A percentile compares a stretch with the other conserved stretches of the same genome.
Evolutionary conservation across 2,797 vertebrate genomes (phyloP).

Genomic region (Brachymystax lenok): DNA sequence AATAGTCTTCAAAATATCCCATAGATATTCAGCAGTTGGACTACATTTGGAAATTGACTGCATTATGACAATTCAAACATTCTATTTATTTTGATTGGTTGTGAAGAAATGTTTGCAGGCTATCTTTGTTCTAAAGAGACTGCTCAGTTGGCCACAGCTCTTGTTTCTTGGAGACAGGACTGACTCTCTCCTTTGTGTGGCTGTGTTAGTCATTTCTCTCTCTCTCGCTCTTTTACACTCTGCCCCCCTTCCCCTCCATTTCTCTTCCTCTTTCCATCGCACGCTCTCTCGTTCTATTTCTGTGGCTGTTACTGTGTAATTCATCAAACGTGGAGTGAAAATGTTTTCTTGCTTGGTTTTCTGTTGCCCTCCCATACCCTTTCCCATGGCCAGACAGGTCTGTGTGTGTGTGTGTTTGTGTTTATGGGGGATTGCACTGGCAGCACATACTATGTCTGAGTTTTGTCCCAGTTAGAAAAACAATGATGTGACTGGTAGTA

Average conservation of each 20-base stretch:
- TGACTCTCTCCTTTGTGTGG: conserved; percentile 86
- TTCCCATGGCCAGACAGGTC: conserved; percentile 51
- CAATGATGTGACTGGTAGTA: background rate
- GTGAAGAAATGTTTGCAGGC: conserved; percentile 65
- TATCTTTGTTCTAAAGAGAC: conserved; percentile 70
- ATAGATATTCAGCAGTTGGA: conserved; percentile 17
- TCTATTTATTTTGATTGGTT: conserved; percentile 35
- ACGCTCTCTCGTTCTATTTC: conserved; percentile 39
- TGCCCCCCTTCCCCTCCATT: conserved; percentile 16
- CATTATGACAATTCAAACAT: conserved; percentile 35
- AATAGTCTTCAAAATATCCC: background rate
- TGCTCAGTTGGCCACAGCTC: conserved; percentile 59
- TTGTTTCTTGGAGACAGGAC: conserved; percentile 82
- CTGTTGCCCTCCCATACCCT: conserved; percentile 27
- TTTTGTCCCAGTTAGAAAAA: background rate
- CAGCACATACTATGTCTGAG: too few species aligned
- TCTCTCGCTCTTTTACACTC: conserved; percentile 37
- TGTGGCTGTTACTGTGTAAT: conserved; percentile 42
- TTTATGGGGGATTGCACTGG: conserved; percentile 2
- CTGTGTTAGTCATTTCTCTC: conserved; percentile 66
- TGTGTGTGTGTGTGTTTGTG: background rate
- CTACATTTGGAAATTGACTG: conserved; percentile 35
- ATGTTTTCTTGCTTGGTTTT: conserved; percentile 21
- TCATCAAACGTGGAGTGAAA: conserved; percentile 44
- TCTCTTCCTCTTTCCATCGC: conserved; percentile 25